Evolutionary conservation across 2,888 invertebrate species (phyloP).

Genomic region (Drosophila prostipennis): DNA sequence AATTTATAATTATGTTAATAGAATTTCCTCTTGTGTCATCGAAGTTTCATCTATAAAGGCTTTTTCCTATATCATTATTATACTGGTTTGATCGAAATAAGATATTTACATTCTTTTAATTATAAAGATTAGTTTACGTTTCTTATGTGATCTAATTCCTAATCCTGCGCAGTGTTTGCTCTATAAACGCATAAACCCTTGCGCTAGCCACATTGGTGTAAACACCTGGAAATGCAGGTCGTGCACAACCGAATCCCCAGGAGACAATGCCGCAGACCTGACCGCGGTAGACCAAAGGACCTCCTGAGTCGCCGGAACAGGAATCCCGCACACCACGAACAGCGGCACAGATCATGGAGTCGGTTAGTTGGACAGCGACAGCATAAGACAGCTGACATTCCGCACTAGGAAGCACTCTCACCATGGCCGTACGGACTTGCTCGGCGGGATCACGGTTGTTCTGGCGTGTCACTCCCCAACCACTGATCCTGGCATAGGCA

Average conservation of each 20-base stretch:
- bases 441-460: conserved; percentile 56
- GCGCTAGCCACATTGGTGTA: conserved; percentile 73
- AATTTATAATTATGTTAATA: no score
- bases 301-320: conserved; percentile 83
- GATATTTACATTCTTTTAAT: background rate
- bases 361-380: conserved; percentile 65
- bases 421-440: conserved; percentile 70
- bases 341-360: conserved; percentile 82
- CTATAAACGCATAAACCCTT: conserved; percentile 64
- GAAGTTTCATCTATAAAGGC: no score
- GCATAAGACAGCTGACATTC: conserved; percentile 62
- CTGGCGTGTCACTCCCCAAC: conserved; percentile 79
- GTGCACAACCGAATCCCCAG: conserved; percentile 81
- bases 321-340: conserved; percentile 75
- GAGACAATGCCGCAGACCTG: conserved; percentile 89
- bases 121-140: no score
- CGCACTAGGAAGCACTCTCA: conserved; percentile 58
- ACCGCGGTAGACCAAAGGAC: conserved; percentile 78
- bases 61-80: no score
- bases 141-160: background rate
- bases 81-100: background rate
- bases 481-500: conserved; percentile 70
- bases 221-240: conserved; percentile 73
- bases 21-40: no score
- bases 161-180: conserved; percentile 47